Evolutionary conservation across 92 coral and sea anemone species (phyloP), one percentile per base, ranked within the genome.

Genomic region (Epizoanthus rinbou): DNA sequence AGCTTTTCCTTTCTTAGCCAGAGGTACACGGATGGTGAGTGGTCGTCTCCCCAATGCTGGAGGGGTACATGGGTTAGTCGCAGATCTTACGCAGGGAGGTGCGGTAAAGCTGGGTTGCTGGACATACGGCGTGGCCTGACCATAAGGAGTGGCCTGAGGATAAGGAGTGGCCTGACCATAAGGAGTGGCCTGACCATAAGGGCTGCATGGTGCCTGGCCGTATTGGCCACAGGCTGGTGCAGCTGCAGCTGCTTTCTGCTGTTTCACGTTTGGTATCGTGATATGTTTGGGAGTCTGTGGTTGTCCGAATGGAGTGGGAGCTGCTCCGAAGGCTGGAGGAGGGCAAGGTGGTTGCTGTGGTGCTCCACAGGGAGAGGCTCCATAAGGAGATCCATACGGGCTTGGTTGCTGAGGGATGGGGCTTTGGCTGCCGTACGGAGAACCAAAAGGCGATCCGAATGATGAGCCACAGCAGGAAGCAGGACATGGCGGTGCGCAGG

Each of bases 381-480:
- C 76, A 66, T 68, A 89, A 24, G 92, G 80, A 15, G 89, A 64
- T 24, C 74, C 84, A 74, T 67, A 85, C 25, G 87, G 89, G 74
- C 80, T 74, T 58, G 91, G 83, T 59, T 75, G 84, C 72, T 85
- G 89, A 81, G 89, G 74, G 21, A 21, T 16, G 21, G 82, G 41
- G 71, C 70, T 62, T 1, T 71, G 69, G 13, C 82, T 62, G 70
- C 82, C 64, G 33, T 28, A 37, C 4, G 82, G 71, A 7, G 69
- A 78, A 0, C 82, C 82, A 73, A 45, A 73, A 3, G 58, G 10
- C 0, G 78, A 50, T 3, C 78, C 57, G 13, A 80, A 53, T 7
- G 88, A 56, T 16, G 89, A 47, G 85, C 80, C 85, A 70, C 98
- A 93, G 87, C 98, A 93, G 73, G 80, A 81, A 41, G 91, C 58